Conservation (phyloP, 1,140 invertebrate genomes). For the Harpegnathos saltator region DNA sequence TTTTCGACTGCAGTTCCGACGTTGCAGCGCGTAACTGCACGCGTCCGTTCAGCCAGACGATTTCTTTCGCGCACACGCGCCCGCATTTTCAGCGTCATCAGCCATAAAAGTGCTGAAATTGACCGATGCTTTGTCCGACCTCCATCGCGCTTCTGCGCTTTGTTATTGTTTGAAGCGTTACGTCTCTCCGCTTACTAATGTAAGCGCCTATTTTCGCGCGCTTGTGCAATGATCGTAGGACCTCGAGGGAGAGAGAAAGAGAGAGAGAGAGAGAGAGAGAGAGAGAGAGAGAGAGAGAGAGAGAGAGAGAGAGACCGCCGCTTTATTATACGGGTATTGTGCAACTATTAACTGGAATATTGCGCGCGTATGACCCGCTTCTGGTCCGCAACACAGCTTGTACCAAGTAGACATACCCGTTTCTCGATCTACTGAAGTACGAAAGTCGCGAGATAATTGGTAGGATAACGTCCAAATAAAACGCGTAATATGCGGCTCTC, state of each 20-base stretch:
- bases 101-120: slow-evolving; percentile 42
- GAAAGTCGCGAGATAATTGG: slow-evolving; percentile 8
- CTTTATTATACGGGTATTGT: slow-evolving; percentile 28
- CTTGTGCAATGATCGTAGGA: slow-evolving; percentile 44
- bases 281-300: no score
- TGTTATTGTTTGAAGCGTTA: slow-evolving; percentile 53
- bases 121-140: slow-evolving; percentile 6
- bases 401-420: neutral
- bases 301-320: no score
- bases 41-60: neutral
- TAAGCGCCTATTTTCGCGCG: slow-evolving; percentile 36
- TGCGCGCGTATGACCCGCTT: neutral
- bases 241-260: neutral
- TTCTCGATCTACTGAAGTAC: neutral
- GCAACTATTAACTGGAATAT: slow-evolving; percentile 40
- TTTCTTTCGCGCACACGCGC: slow-evolving; percentile 8
- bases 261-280: no score
- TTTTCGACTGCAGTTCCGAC: slow-evolving; percentile 19
- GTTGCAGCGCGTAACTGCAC: slow-evolving; percentile 1
- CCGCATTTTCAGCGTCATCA: slow-evolving; percentile 8
- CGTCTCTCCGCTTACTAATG: slow-evolving; percentile 46
- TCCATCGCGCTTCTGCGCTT: neutral
- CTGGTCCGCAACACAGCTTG: slow-evolving; percentile 10
- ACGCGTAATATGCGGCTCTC: neutral
- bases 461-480: neutral